phyloP scores from a whole-genome alignment of 2,888 invertebrate species.

The Macropis europaea region DNA sequence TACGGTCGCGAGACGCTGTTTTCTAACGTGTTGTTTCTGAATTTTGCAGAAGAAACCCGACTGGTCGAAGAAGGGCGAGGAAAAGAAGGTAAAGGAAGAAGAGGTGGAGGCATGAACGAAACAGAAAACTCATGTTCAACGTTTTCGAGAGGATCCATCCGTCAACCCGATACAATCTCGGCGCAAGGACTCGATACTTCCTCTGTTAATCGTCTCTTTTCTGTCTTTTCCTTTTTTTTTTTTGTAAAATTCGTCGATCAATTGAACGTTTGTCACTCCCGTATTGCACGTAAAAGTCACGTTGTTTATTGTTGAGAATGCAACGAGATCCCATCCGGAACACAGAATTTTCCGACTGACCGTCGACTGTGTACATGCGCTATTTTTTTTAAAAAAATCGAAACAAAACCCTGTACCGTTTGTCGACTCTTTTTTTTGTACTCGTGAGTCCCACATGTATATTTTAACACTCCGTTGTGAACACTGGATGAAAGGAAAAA shows the following conservation, averaged over 20 bases:
- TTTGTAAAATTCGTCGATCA: conserved; percentile 19
- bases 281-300: conserved; percentile 44
- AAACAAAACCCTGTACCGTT: conserved; percentile 1
- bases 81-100: conserved; percentile 92
- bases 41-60: conserved; percentile 94
- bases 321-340: conserved; percentile 22
- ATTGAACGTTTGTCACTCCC: conserved; percentile 18
- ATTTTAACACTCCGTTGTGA: conserved; percentile 21
- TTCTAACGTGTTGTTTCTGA: conserved; percentile 61
- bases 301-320: conserved; percentile 1
- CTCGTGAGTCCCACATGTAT: conserved; percentile 6
- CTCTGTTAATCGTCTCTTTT: conserved; percentile 19
- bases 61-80: conserved; percentile 96
- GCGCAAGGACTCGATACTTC: conserved; percentile 44
- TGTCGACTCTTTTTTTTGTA: conserved; percentile 22
- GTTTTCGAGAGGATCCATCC: conserved; percentile 42
- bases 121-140: conserved; percentile 24
- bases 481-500: conserved; percentile 35
- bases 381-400: conserved; percentile 8
- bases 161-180: conserved; percentile 51
- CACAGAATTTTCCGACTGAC: conserved; percentile 21
- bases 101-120: conserved; percentile 90
- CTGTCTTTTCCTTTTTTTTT: conserved; percentile 6
- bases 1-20: not conserved
- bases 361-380: conserved; percentile 9